Conservation (phyloP, 2,113 vertebrate genomes). For the Sorex araneus region DNA sequence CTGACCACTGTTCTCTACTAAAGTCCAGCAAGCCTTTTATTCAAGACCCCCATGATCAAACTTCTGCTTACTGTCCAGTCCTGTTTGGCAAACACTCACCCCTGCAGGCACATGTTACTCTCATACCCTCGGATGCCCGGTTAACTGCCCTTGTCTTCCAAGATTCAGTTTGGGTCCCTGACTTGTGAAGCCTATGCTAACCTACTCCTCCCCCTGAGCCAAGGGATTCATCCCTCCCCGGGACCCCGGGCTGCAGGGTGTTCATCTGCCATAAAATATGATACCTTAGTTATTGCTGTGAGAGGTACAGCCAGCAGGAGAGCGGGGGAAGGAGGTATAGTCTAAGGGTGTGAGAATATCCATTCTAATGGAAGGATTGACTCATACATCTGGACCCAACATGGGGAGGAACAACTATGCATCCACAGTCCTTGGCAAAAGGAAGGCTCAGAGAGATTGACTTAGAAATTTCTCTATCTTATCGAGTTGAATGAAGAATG, state of each 20-base stretch:
- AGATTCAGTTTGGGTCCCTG: neutral
- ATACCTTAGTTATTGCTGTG: too few relatives aligned
- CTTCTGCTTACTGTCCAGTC: rapidly evolving
- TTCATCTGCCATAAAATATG: neutral
- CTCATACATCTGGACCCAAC: neutral
- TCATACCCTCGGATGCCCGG: neutral
- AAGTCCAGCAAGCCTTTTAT: neutral
- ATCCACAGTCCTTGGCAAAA: neutral
- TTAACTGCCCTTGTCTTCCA: neutral
- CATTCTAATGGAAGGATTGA: neutral
- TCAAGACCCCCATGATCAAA: neutral
- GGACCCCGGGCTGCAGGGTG: neutral
- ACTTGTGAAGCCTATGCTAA: neutral
- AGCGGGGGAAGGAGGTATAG: too few relatives aligned
- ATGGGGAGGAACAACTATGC: neutral
- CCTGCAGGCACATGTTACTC: neutral
- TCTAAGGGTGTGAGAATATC: neutral
- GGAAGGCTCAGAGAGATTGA: neutral
- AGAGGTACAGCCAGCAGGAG: too few relatives aligned
- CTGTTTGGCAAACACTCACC: rapidly evolving
- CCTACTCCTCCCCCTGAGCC: neutral
- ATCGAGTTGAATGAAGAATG: constrained; percentile 36
- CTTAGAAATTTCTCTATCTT: neutral
- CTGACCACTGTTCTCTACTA: neutral
- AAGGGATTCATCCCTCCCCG: neutral